A percentile compares a stretch with the other conserved stretches of the same genome.
phyloP scores from a whole-genome alignment of 2,113 vertebrate species.

The Anarrhichthys ocellatus region DNA sequence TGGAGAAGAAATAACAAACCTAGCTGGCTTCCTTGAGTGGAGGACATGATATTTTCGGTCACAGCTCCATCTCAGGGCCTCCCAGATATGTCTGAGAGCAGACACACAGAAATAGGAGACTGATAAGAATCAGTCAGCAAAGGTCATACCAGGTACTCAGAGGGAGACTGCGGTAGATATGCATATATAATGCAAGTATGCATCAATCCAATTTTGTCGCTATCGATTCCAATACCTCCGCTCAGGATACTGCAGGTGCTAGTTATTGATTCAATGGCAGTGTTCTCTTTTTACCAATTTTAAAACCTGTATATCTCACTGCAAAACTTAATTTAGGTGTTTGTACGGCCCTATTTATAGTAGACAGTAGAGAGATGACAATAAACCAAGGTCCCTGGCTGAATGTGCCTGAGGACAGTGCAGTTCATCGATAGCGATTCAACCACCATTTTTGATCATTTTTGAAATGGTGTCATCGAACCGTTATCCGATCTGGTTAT shows the following conservation, averaged over 20 bases:
- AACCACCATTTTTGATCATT: background rate
- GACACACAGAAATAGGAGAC: slow-evolving; percentile 56
- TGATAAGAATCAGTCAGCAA: slow-evolving; percentile 62
- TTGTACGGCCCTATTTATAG: background rate
- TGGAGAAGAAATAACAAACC: slow-evolving; percentile 53
- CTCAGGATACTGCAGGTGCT: background rate
- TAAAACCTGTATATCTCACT: background rate
- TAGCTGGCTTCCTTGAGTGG: slow-evolving; percentile 25
- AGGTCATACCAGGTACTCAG: slow-evolving; percentile 49
- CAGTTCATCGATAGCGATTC: background rate
- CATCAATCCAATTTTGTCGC: background rate
- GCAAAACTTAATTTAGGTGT: background rate
- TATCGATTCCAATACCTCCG: background rate
- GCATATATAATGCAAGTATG: background rate
- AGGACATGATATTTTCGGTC: slow-evolving; percentile 54
- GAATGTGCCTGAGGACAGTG: background rate
- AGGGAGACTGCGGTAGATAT: background rate
- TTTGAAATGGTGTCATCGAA: background rate
- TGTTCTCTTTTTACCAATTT: background rate
- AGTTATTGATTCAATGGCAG: background rate
- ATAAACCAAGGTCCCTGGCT: slow-evolving; percentile 8
- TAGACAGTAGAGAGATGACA: background rate
- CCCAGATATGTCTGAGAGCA: slow-evolving; percentile 42
- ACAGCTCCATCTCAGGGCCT: slow-evolving; percentile 40
- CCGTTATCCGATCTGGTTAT: background rate